Evolutionary conservation across 2,797 vertebrate genomes (phyloP).

Genomic region (Microctenopoma lineatum): DNA sequence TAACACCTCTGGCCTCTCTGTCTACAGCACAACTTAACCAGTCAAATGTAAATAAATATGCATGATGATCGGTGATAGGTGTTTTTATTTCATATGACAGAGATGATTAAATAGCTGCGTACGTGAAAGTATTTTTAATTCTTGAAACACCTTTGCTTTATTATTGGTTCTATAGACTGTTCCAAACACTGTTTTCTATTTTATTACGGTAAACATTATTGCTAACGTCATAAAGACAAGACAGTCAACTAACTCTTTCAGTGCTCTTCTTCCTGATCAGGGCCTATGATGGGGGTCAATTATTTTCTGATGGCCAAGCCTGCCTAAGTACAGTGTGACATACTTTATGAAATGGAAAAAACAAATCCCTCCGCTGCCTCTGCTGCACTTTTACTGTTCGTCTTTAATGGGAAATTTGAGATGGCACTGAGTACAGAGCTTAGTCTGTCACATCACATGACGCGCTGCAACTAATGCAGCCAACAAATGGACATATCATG

Average conservation of each 20-base stretch:
- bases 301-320: slow-evolving; percentile 12
- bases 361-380: slow-evolving; percentile 33
- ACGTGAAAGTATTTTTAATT: neutral
- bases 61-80: no score
- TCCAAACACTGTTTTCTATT: neutral
- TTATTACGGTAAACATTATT: neutral
- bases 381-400: slow-evolving; percentile 64
- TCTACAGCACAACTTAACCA: neutral
- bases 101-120: neutral
- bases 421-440: slow-evolving; percentile 79
- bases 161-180: neutral
- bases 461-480: slow-evolving; percentile 82
- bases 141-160: no score
- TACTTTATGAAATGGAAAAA: slow-evolving; percentile 51
- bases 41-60: neutral
- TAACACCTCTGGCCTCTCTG: slow-evolving; percentile 26
- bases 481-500: slow-evolving; percentile 82
- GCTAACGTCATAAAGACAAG: neutral
- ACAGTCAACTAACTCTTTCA: neutral
- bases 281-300: neutral
- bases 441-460: slow-evolving; percentile 86
- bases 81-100: slow-evolving; percentile 1
- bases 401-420: slow-evolving; percentile 86
- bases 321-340: neutral
- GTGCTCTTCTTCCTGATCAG: slow-evolving; percentile 4